These are phyloP conservation scores for Dermatemys mawii DNA, from an alignment of 2,113 vertebrate genomes.

Conservation along the genomic window DNA sequence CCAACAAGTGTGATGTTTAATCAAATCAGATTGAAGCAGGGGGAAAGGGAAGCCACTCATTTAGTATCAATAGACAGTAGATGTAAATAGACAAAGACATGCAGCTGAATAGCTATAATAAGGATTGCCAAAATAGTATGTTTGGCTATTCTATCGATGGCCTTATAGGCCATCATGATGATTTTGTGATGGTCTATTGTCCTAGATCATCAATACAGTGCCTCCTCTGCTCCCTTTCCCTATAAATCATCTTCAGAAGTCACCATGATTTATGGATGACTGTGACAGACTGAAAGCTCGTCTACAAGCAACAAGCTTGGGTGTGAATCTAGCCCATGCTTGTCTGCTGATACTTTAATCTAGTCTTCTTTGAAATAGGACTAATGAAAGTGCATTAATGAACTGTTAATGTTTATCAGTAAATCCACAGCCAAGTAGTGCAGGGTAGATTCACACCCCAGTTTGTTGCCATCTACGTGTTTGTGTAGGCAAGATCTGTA, in stretches of 20 bases:
- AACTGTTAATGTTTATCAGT: background rate
- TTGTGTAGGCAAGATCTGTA: background rate
- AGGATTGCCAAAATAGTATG: slow-evolving; percentile 27
- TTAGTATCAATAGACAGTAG: background rate
- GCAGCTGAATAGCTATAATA: slow-evolving; percentile 14
- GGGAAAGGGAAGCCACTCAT: background rate
- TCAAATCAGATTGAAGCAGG: background rate
- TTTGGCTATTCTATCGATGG: slow-evolving; percentile 5
- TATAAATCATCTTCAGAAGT: background rate
- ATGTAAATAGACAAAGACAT: background rate
- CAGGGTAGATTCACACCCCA: background rate
- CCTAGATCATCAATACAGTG: background rate
- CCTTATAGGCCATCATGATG: slow-evolving; percentile 33
- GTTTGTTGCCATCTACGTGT: background rate
- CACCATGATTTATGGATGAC: background rate
- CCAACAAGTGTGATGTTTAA: background rate
- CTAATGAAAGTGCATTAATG: background rate
- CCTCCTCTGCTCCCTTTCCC: background rate
- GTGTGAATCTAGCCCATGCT: background rate
- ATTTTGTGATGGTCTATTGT: slow-evolving; percentile 46
- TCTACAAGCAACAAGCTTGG: background rate
- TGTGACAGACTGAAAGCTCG: background rate
- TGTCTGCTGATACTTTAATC: background rate
- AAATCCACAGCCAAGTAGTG: background rate
- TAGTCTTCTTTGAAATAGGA: background rate